Conservation (phyloP, 2,888 invertebrate genomes). For the Scaptodrosophila latifasciaeformis region DNA sequence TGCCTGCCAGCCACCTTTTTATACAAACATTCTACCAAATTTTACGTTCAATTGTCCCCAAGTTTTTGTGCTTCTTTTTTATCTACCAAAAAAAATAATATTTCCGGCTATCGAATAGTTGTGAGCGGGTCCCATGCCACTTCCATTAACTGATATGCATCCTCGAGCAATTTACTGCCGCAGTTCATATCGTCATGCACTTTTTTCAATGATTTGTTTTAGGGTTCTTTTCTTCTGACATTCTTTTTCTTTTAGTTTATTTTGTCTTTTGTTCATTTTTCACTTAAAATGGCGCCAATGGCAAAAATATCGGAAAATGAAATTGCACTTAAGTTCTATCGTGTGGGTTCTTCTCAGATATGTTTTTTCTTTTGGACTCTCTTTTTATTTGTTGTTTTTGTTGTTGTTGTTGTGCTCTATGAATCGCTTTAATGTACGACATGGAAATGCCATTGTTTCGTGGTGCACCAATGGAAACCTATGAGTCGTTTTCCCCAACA, state of each 20-base stretch:
- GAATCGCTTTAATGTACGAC: slow-evolving; percentile 52
- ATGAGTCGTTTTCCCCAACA: slow-evolving; percentile 48
- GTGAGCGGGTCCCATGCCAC: not conserved
- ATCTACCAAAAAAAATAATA: not conserved
- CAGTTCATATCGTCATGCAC: not conserved
- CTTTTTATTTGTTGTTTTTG: slow-evolving; percentile 8
- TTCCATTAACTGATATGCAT: not conserved
- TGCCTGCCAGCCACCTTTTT: slow-evolving; percentile 26
- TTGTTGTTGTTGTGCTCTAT: slow-evolving; percentile 5
- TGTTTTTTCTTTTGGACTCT: slow-evolving; percentile 12
- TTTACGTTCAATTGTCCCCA: slow-evolving; percentile 10
- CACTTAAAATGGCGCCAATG: slow-evolving; percentile 54
- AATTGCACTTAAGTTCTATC: slow-evolving; percentile 61
- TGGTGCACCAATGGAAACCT: slow-evolving; percentile 57
- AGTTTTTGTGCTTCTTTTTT: not conserved
- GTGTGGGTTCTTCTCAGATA: too few relatives aligned
- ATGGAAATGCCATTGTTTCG: slow-evolving; percentile 66
- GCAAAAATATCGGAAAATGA: slow-evolving; percentile 45
- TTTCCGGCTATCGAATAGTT: not conserved
- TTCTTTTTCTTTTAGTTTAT: slow-evolving; percentile 21
- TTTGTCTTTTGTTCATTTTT: slow-evolving; percentile 21
- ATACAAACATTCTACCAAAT: slow-evolving; percentile 42
- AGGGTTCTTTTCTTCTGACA: slow-evolving; percentile 7
- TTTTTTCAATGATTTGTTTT: too few relatives aligned
- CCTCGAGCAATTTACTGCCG: not conserved